Evolutionary conservation across 2,888 invertebrate species (phyloP).

Genomic region (Rhodophaea formosa): DNA sequence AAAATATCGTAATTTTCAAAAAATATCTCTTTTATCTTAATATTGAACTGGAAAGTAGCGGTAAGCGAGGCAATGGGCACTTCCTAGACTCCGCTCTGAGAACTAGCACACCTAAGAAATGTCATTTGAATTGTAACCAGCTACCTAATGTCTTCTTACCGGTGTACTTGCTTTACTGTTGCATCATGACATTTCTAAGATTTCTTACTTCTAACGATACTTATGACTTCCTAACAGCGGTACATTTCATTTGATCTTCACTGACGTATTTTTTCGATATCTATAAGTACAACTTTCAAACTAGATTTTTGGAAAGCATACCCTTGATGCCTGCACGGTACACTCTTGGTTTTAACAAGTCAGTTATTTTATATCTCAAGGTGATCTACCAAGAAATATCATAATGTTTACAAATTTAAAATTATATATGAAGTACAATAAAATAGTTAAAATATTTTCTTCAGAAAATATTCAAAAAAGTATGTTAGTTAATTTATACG

Average conservation of each 20-base stretch:
- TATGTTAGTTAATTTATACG: slow-evolving; percentile 1
- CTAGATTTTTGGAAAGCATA: too few relatives aligned
- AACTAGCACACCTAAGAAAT: slow-evolving; percentile 13
- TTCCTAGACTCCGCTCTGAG: slow-evolving; percentile 9
- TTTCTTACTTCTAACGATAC: not conserved
- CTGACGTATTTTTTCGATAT: too few relatives aligned
- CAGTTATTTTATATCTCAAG: too few relatives aligned
- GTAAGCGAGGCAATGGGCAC: slow-evolving; percentile 3
- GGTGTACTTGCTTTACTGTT: slow-evolving; percentile 3
- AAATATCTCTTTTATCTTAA: too few relatives aligned
- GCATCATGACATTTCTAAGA: slow-evolving; percentile 12
- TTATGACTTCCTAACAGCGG: slow-evolving; percentile 10
- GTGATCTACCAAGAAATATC: too few relatives aligned
- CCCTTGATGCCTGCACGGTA: too few relatives aligned
- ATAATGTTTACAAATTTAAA: too few relatives aligned
- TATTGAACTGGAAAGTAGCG: not conserved
- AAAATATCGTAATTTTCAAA: too few relatives aligned
- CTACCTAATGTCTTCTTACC: slow-evolving; percentile 15
- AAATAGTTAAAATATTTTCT: not conserved
- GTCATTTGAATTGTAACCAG: slow-evolving; percentile 16
- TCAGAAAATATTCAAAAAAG: not conserved
- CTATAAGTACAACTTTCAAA: too few relatives aligned
- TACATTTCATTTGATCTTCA: not conserved
- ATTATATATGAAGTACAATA: too few relatives aligned
- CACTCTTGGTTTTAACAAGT: too few relatives aligned